Evolutionary conservation across 2,888 invertebrate species (phyloP).

Genomic region (Omphaloscelis lunosa): DNA sequence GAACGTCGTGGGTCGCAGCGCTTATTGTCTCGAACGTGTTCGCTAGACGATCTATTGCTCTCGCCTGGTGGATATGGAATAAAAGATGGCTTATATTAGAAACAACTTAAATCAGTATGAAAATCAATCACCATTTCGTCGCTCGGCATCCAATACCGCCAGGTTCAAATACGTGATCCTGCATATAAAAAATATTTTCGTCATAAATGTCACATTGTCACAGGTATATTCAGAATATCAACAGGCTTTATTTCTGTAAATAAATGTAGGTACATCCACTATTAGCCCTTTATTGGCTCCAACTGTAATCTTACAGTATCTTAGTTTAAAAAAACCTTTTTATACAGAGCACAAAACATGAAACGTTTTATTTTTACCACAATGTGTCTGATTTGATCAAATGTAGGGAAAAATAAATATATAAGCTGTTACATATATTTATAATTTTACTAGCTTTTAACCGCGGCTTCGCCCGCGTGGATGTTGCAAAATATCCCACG

Average conservation of each 20-base stretch:
- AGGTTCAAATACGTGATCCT: too few relatives aligned
- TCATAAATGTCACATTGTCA: too few relatives aligned
- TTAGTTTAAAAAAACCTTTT: background rate
- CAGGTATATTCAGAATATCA: background rate
- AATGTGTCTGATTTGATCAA: background rate
- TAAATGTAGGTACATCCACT: background rate
- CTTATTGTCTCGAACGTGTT: constrained; percentile 81
- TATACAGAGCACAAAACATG: background rate
- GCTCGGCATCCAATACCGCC: too few relatives aligned
- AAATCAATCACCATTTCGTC: background rate
- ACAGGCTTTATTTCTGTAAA: background rate
- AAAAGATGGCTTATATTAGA: background rate
- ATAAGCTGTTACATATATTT: too few relatives aligned
- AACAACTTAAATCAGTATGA: background rate
- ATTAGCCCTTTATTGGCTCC: background rate
- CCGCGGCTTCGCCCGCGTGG: too few relatives aligned
- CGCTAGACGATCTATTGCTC: constrained; percentile 84
- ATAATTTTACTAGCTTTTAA: too few relatives aligned
- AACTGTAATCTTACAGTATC: background rate
- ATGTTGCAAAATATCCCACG: too few relatives aligned
- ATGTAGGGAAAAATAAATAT: background rate
- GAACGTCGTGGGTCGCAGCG: constrained; percentile 80
- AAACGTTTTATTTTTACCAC: background rate
- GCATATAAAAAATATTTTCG: too few relatives aligned
- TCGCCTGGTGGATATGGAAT: constrained; percentile 74